A percentile compares a stretch with the other conserved stretches of the same genome.
These are phyloP conservation scores for Agrotis segetum DNA, from an alignment of 2,888 invertebrate genomes.

Conservation along the genomic window DNA sequence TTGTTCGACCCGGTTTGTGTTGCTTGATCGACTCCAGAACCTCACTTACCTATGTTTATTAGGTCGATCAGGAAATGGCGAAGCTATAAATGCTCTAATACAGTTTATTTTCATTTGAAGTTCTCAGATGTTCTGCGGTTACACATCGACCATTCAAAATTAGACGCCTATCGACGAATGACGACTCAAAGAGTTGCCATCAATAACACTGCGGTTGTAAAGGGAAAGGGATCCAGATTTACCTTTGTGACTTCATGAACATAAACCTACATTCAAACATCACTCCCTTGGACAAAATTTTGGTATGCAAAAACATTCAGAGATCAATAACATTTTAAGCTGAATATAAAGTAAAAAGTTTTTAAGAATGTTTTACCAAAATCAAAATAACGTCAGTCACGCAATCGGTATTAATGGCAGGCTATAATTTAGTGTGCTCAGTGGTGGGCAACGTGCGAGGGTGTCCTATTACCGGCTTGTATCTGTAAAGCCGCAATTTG, in stretches of 20 bases:
- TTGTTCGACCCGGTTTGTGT: slow-evolving; percentile 77
- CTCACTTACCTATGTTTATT: slow-evolving; percentile 81
- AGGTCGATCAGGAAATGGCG: slow-evolving; percentile 85
- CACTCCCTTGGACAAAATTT: slow-evolving; percentile 11
- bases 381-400: slow-evolving; percentile 71
- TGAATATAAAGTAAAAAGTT: slow-evolving; percentile 2
- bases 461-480: slow-evolving; percentile 67
- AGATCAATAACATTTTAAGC: slow-evolving; percentile 5
- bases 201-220: slow-evolving; percentile 51
- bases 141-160: slow-evolving; percentile 62
- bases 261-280: slow-evolving; percentile 7
- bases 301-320: slow-evolving; percentile 5
- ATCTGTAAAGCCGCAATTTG: slow-evolving; percentile 77
- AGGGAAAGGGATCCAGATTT: slow-evolving; percentile 30
- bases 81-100: slow-evolving; percentile 75
- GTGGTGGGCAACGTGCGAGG: slow-evolving; percentile 64
- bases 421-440: slow-evolving; percentile 74
- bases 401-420: slow-evolving; percentile 65
- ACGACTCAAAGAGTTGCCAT: slow-evolving; percentile 63
- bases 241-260: slow-evolving; percentile 54
- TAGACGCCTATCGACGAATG: slow-evolving; percentile 66
- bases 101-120: slow-evolving; percentile 80
- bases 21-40: slow-evolving; percentile 84
- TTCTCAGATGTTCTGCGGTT: slow-evolving; percentile 62
- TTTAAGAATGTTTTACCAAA: slow-evolving; percentile 3